Percentiles rank a stretch among this genome's conserved stretches.
phyloP scores from a whole-genome alignment of 1,140 invertebrate species.

The Eufriesea mexicana region DNA sequence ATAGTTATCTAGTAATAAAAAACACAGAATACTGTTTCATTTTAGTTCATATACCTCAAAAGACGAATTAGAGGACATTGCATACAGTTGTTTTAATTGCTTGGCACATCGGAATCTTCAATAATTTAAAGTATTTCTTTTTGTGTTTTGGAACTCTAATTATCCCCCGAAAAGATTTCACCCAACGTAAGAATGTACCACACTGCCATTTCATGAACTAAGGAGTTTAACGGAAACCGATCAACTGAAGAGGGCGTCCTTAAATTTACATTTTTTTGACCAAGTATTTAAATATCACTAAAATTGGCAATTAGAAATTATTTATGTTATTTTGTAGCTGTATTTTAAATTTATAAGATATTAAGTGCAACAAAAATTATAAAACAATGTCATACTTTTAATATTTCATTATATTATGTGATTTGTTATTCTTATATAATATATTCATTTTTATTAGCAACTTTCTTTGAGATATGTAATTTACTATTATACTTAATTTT shows the following conservation, averaged over 20 bases:
- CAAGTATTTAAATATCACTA: background rate
- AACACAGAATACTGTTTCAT: constrained; percentile 15
- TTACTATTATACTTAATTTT: background rate
- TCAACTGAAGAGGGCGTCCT: constrained; percentile 58
- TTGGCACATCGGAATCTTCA: background rate
- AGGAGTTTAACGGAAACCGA: constrained; percentile 57
- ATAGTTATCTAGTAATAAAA: constrained; percentile 43
- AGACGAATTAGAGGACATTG: constrained; percentile 19
- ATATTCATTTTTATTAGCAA: background rate
- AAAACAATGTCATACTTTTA: background rate
- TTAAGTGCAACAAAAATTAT: background rate
- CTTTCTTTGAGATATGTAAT: too few relatives aligned
- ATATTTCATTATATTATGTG: background rate
- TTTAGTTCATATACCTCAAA: constrained; percentile 10
- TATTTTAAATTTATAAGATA: background rate
- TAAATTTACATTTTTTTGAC: constrained; percentile 24
- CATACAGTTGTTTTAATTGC: constrained; percentile 2
- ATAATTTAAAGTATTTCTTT: constrained; percentile 30
- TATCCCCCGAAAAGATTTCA: constrained; percentile 16
- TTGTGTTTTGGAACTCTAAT: constrained; percentile 38
- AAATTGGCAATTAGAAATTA: too few relatives aligned
- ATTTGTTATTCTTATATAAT: background rate
- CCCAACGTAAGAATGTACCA: constrained; percentile 28
- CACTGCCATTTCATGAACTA: constrained; percentile 70
- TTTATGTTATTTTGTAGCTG: background rate